phyloP scores from a whole-genome alignment of 2,797 vertebrate species.

The Micromesistius poutassou region DNA sequence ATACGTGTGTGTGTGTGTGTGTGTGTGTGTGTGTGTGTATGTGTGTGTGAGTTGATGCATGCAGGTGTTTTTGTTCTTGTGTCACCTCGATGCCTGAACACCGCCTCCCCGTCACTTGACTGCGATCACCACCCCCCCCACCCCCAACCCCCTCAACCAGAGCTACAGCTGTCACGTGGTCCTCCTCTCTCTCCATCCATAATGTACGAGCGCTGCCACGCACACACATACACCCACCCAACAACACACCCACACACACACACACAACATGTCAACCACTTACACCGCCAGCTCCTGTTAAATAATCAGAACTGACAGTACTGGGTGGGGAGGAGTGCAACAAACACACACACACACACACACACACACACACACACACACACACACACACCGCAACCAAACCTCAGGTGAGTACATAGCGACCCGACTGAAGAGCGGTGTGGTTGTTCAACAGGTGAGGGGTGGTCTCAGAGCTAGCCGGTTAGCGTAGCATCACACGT shows the following conservation, averaged over 20 bases:
- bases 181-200: background rate
- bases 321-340: background rate
- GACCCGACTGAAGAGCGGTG: too few relatives aligned
- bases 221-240: background rate
- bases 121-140: background rate
- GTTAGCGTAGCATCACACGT: too few relatives aligned
- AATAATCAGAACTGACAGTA: background rate
- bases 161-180: background rate
- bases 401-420: too few relatives aligned
- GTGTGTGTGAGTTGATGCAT: background rate
- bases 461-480: too few relatives aligned
- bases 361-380: too few relatives aligned
- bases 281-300: background rate
- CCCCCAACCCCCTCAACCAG: background rate
- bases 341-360: too few relatives aligned
- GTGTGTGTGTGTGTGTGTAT: background rate
- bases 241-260: constrained; percentile 2
- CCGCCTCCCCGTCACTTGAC: background rate
- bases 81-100: background rate
- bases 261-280: background rate
- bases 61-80: background rate
- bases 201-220: background rate
- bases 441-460: too few relatives aligned
- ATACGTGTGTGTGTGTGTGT: background rate
- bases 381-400: too few relatives aligned